These are phyloP conservation scores for Fukomys damarensis DNA, from an alignment of 2,113 vertebrate genomes.

Conservation along the genomic window DNA sequence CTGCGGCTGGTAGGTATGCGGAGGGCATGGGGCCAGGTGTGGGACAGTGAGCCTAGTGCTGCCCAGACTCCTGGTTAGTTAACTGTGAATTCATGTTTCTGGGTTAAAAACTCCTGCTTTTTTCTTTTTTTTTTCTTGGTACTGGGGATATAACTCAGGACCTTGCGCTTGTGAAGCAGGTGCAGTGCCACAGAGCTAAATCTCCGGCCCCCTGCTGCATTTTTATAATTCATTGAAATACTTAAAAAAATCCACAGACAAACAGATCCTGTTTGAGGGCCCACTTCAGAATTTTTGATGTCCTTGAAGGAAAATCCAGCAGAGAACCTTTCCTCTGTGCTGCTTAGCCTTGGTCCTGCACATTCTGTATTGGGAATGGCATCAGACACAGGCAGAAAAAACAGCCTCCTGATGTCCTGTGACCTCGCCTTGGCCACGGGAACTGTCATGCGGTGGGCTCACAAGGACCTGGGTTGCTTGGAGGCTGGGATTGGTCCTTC, in stretches of 20 bases:
- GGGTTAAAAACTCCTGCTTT: background rate
- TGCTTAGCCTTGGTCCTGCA: background rate
- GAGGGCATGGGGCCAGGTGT: rapidly evolving
- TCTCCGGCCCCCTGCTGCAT: too few relatives aligned
- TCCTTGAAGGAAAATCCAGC: background rate
- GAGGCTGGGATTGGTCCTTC: background rate
- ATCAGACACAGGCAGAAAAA: background rate
- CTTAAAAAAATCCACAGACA: background rate
- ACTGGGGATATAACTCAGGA: too few relatives aligned
- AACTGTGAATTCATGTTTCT: background rate
- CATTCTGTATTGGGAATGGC: background rate
- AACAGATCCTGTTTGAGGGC: background rate
- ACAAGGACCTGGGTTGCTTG: too few relatives aligned
- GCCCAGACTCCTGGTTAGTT: background rate
- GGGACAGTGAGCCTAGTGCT: background rate
- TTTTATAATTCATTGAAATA: background rate
- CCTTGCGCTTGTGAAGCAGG: too few relatives aligned
- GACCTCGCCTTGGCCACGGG: background rate
- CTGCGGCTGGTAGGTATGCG: conserved; percentile 88
- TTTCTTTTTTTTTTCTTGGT: too few relatives aligned
- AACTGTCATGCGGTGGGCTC: background rate
- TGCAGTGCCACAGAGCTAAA: too few relatives aligned
- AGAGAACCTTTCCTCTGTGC: background rate
- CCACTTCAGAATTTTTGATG: background rate
- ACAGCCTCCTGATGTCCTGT: rapidly evolving